Evolutionary conservation across 92 coral and sea anemone species (phyloP), one percentile per base, ranked within the genome.

Genomic region (Epizoanthus rinbou): DNA sequence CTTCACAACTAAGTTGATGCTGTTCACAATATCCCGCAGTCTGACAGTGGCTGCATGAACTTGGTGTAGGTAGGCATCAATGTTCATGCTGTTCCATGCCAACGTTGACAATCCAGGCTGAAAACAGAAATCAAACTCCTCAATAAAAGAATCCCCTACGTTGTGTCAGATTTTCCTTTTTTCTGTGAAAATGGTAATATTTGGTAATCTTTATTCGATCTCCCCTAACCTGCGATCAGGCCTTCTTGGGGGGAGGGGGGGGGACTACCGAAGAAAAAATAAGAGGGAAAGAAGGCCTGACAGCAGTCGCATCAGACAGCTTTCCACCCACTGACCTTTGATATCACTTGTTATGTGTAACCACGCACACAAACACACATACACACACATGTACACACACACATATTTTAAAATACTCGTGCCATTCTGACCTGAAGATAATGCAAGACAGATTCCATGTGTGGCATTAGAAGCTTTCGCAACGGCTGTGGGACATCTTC

Each of bases 1-100:
- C 37, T 84, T 70, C 11, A 94, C 93, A 21, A 96, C 93, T 13
- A 89, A 76, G 80, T 96, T 94, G 67, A 96, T 91, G 50, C 79
- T 87, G 54, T 90, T 91, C 64, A 96, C 98, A 6, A 96, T 89
- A 16, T 90, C 94, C 65, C 89, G 86, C 41, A 96, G 93, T 21
- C 99, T 86, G 63, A 86, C 82, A 37, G 94, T 96, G 24, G 99
- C 99, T 0, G 95, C 81, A 79, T 96, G 99, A 53, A 96, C 99
- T 89, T 96, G 99, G 80, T 96, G 98, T 72, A 96, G 76, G 47
- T 96, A 96, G 0, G 99, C 99, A 64, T 96, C 99, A 15, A 96
- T 96, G 83, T 96, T 96, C 99, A 96, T 94, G 75, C 99, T 96
- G 80, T 91, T 94, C 99, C 99, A 96, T 64, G 95, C 90, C 50